Base-by-base conservation (phyloP, 2,797 vertebrate genomes). In the Malacoctenus gilli region DNA sequence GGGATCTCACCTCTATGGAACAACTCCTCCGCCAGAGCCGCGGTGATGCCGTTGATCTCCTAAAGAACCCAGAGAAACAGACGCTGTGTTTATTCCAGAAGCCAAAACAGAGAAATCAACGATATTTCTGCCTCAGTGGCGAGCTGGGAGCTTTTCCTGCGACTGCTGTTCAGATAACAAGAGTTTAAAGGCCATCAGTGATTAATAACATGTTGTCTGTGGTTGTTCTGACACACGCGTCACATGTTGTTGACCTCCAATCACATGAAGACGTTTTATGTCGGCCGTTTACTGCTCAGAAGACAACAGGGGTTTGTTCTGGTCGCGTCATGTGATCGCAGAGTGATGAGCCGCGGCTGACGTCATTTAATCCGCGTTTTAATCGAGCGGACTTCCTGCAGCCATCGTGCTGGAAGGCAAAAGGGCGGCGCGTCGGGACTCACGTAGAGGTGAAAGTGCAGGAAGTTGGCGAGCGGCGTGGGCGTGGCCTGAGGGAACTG, bases 1-100 rank as follows among this genome's bases (percentile, higher is more conserved):
- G 10, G 25, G 55, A 41, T 15, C 62, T 5, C 83, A 98, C 97
- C 97, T 94, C 93, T 96, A 70, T 98, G 90, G 71, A 95, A 99
- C 42, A 98, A 87, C 54, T 96, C 95, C 83, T 98, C 95, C 4
- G 96, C 97, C 84, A 99, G 57, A 0, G 94, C 93, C 22, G 95
- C 94, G 35, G 97, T 95, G 79, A 98, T 94, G 12, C 96, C 96
- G 60, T 94, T 96, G 57, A 96, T 93, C 84, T 99, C 96, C 97
- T 99, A 50, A 60, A 79, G 10, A 68, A n/a, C n/a, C n/a, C n/a
- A n/a, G n/a, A n/a, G n/a, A n/a, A n/a, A n/a, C n/a, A n/a, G n/a
- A n/a, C n/a, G n/a, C n/a, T n/a, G n/a, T n/a, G n/a, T n/a, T n/a
- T n/a, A n/a, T n/a, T n/a, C n/a, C n/a, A n/a, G n/a, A n/a, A n/a